phyloP scores from a whole-genome alignment of 2,113 vertebrate genomes.

The Carassius auratus region DNA sequence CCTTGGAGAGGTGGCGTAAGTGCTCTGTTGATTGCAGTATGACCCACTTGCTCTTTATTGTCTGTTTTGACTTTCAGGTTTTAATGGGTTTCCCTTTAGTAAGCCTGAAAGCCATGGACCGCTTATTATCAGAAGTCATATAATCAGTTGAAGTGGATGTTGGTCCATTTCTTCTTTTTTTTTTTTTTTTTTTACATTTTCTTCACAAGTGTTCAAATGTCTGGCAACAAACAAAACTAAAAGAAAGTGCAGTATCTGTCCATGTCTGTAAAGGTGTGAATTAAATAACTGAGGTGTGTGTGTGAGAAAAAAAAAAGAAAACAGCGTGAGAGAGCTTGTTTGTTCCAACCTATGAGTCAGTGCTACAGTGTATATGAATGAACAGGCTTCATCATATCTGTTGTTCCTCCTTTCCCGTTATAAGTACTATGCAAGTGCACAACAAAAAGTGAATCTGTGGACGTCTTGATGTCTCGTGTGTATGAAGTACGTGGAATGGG shows the following conservation, averaged over 20 bases:
- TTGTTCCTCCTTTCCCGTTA: conserved; percentile 66
- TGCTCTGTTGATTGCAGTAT: conserved; percentile 49
- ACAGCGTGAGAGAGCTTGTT: not conserved
- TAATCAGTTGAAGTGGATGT: conserved; percentile 19
- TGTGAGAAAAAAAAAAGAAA: not conserved
- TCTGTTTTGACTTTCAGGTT: conserved; percentile 41
- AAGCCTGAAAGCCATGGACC: conserved; percentile 41
- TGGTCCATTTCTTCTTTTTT: conserved; percentile 20
- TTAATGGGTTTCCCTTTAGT: conserved; percentile 46
- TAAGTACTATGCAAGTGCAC: conserved; percentile 85
- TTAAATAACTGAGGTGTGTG: conserved; percentile 42
- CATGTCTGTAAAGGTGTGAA: conserved; percentile 69
- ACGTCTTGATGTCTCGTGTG: conserved; percentile 71
- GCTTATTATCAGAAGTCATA: conserved; percentile 42
- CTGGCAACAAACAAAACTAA: conserved; percentile 69
- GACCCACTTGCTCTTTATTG: conserved; percentile 40
- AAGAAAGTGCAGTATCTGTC: conserved; percentile 74
- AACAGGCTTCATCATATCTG: conserved; percentile 47
- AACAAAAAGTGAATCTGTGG: conserved; percentile 72
- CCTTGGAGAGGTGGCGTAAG: conserved; percentile 43
- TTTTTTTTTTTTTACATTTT: conserved; percentile 45
- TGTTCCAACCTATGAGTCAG: conserved; percentile 43
- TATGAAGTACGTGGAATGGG: conserved; percentile 68
- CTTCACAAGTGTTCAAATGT: conserved; percentile 72
- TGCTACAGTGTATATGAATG: conserved; percentile 42